Evolutionary conservation across 1,140 invertebrate species (phyloP), one percentile per base, ranked within the genome.

Genomic region (Onthophagus taurus): DNA sequence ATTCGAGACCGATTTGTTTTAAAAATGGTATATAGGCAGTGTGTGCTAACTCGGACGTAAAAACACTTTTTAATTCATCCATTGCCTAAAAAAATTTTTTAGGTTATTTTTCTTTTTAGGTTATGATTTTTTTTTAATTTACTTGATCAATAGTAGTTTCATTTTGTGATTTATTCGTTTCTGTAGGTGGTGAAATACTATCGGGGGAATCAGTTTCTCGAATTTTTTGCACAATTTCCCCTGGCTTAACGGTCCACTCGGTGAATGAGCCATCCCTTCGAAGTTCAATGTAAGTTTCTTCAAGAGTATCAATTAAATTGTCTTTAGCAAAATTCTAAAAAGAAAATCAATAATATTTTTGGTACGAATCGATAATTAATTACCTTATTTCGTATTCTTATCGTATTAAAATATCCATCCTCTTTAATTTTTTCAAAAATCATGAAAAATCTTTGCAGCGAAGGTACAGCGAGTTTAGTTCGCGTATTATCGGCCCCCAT

Each of bases 401-500:
- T 41, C 4, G 12, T 41, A 14, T 17, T 29, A 17, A 26, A 41
- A 48, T 44, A 20, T 16, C 46, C 41, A 14, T 35, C 36, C 2
- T 39, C 45, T 42, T 77, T 76, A 12, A 85, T 81, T 68, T 85
- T 86, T 59, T 89, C 84, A 61, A 95, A 95, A 6, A 82, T 78
- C n/a, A 84, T 62, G 62, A 95, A 93, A 60, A 92, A 91, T 33
- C 79, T 72, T 60, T 81, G 77, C 36, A 88, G 60, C 3, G 77
- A 70, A 11, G 78, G 74, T 31, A 85, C 75, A 2, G 77, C 80
- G 14, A 93, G 67, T 54, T 88, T 80, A 51, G 76, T 78, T 38
- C 83, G 76, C 1, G 84, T 89, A 80, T 88, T 88, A 54, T 88
- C 83, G 42, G 80, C 78, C 2, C 89, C 89, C 26, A 94, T 76